Evolutionary conservation across 1,140 invertebrate species (phyloP).

Genomic region (Zophobas atratus): DNA sequence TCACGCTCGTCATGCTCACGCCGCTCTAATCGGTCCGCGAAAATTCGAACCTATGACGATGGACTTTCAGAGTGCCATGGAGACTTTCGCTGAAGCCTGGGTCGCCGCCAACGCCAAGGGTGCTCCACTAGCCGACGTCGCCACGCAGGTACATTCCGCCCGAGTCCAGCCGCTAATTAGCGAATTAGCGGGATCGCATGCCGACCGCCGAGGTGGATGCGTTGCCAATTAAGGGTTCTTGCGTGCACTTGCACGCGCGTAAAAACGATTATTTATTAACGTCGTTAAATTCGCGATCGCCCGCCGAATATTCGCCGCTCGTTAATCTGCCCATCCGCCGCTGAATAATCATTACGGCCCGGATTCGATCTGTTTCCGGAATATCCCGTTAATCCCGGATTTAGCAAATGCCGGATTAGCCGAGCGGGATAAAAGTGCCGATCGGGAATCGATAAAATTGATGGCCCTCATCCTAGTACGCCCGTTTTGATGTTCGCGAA

Average conservation of each 20-base stretch:
- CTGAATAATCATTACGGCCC: conserved; percentile 46
- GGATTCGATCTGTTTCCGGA: conserved; percentile 56
- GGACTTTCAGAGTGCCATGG: conserved; percentile 98
- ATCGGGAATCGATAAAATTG: conserved; percentile 56
- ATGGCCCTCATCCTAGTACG: conserved; percentile 23
- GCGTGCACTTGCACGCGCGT: conserved; percentile 4
- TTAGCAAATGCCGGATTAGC: conserved; percentile 59
- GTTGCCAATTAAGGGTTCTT: conserved; percentile 4
- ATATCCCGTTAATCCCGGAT: conserved; percentile 59
- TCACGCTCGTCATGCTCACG: conserved; percentile 48
- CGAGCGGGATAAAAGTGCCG: conserved; percentile 45
- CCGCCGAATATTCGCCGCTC: conserved; percentile 10
- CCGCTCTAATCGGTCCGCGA: conserved; percentile 16
- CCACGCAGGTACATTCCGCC: conserved; percentile 72
- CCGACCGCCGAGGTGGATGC: not conserved
- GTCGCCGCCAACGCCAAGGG: conserved; percentile 91
- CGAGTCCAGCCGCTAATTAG: not conserved
- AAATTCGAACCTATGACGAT: conserved; percentile 70
- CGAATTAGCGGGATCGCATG: conserved; percentile 7
- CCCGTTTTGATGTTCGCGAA: conserved; percentile 19
- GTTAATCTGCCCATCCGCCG: conserved; percentile 27
- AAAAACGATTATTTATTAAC: conserved; percentile 13
- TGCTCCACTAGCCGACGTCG: conserved; percentile 69
- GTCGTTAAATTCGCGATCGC: conserved; percentile 15
- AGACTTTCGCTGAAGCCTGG: conserved; percentile 97